phyloP scores from a whole-genome alignment of 2,797 vertebrate species.

The Dicrostonyx torquatus region DNA sequence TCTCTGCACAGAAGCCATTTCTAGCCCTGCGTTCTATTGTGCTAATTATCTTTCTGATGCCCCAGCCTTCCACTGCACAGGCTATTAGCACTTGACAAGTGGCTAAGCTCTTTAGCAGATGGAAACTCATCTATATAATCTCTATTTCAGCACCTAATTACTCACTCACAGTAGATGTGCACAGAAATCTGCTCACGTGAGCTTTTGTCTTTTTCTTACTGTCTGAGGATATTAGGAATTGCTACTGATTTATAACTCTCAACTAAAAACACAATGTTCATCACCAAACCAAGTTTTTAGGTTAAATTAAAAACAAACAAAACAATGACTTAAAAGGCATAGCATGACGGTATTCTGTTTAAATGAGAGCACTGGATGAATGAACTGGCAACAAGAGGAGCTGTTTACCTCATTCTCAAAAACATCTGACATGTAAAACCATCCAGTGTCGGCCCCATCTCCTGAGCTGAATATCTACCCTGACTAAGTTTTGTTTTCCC shows the following conservation, averaged over 20 bases:
- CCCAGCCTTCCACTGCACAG: not conserved
- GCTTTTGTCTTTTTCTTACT: slow-evolving; percentile 40
- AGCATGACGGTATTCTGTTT: not conserved
- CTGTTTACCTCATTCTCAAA: slow-evolving; percentile 3
- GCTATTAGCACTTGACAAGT: not conserved
- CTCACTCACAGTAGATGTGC: slow-evolving; percentile 6
- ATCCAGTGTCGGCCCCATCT: not conserved
- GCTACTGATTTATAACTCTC: not conserved
- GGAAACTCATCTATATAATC: not conserved
- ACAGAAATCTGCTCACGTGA: not conserved
- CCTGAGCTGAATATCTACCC: not conserved
- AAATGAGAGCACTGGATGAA: not conserved
- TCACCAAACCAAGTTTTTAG: slow-evolving; percentile 4
- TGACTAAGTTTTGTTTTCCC: slow-evolving; percentile 8
- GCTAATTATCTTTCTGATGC: not conserved
- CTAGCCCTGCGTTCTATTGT: not conserved
- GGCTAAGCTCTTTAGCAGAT: slow-evolving; percentile 3
- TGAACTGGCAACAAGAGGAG: slow-evolving; percentile 24
- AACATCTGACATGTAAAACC: not conserved
- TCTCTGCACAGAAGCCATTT: not conserved
- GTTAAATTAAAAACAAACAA: slow-evolving; percentile 1
- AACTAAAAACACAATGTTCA: slow-evolving; percentile 15
- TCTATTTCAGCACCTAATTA: slow-evolving; percentile 15
- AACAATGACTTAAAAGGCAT: not conserved
- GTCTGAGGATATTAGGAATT: slow-evolving; percentile 21